A percentile compares a stretch with the other conserved stretches of the same genome.
These are phyloP conservation scores for Calyptomena viridis DNA, from an alignment of 2,113 vertebrate genomes.

Conservation along the genomic window DNA sequence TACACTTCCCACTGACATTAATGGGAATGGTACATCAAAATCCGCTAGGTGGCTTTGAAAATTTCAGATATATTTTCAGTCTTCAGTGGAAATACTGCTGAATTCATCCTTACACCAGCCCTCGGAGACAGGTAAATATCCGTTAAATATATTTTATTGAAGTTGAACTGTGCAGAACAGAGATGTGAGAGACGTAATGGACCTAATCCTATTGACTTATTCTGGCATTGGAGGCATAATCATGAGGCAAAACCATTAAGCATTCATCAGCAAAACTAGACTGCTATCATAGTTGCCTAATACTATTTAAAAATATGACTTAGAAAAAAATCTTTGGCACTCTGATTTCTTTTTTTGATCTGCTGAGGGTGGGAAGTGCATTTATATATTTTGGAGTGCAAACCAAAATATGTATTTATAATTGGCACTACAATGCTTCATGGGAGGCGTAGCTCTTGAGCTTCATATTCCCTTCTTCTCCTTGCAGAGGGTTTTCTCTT, in stretches of 20 bases:
- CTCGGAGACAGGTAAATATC: constrained; percentile 54
- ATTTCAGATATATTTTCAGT: constrained; percentile 29
- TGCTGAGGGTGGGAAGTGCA: not conserved
- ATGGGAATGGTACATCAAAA: constrained; percentile 41
- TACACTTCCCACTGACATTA: constrained; percentile 16
- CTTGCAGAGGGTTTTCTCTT: not conserved
- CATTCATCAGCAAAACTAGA: constrained; percentile 28
- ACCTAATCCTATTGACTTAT: constrained; percentile 44
- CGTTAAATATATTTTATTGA: constrained; percentile 53
- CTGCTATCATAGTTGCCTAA: not conserved
- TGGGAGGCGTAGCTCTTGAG: not conserved
- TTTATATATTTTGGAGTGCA: not conserved
- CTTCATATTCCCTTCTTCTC: not conserved
- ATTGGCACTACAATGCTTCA: not conserved
- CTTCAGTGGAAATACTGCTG: not conserved
- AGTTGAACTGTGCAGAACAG: constrained; percentile 15
- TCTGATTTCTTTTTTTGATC: not conserved
- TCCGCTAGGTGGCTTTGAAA: constrained; percentile 43
- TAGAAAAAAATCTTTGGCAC: not conserved
- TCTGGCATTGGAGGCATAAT: constrained; percentile 1
- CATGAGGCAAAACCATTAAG: constrained; percentile 20
- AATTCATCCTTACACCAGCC: constrained; percentile 41
- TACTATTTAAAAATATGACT: not conserved
- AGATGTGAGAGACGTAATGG: constrained; percentile 34
- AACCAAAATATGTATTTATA: not conserved